Conservation (phyloP, 2,797 vertebrate species). For the Poecilia picta region DNA sequence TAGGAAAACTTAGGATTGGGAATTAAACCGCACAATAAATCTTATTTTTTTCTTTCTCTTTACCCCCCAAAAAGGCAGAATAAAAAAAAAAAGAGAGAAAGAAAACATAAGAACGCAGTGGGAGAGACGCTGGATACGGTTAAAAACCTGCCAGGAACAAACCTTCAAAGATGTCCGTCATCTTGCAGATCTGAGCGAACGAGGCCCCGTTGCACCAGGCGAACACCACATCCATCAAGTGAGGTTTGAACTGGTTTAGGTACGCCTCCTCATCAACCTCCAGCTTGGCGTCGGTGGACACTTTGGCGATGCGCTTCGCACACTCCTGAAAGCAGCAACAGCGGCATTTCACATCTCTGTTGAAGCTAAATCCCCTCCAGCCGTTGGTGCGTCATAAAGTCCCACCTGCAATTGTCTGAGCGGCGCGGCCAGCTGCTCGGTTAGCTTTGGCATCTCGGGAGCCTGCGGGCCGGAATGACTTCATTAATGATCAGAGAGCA, state of each 20-base stretch:
- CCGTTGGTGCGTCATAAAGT: accelerated
- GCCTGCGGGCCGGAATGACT: slow-evolving; percentile 78
- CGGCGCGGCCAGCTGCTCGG: slow-evolving; percentile 93
- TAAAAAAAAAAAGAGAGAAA: background rate
- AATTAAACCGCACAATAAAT: slow-evolving; percentile 14
- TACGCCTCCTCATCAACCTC: slow-evolving; percentile 95
- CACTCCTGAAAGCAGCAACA: slow-evolving; percentile 85
- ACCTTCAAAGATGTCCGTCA: slow-evolving; percentile 99
- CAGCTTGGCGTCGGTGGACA: slow-evolving; percentile 97
- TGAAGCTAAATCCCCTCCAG: background rate
- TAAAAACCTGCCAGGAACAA: background rate
- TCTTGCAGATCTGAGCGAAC: slow-evolving; percentile 98
- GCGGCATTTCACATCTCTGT: background rate
- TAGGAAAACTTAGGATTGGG: background rate
- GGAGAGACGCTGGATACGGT: background rate
- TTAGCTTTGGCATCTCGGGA: slow-evolving; percentile 96
- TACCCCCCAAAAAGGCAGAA: background rate
- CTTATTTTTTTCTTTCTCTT: background rate
- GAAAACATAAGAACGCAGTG: background rate
- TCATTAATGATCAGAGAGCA: background rate
- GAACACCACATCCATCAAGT: slow-evolving; percentile 97
- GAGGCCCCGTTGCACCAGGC: slow-evolving; percentile 96
- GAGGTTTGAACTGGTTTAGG: slow-evolving; percentile 91
- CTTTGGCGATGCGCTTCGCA: slow-evolving; percentile 96
- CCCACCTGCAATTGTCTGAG: slow-evolving; percentile 97